Percentiles rank a stretch among this genome's conserved stretches.
Evolutionary conservation across 2,113 vertebrate species (phyloP).

Genomic region (Perca schrenkii): DNA sequence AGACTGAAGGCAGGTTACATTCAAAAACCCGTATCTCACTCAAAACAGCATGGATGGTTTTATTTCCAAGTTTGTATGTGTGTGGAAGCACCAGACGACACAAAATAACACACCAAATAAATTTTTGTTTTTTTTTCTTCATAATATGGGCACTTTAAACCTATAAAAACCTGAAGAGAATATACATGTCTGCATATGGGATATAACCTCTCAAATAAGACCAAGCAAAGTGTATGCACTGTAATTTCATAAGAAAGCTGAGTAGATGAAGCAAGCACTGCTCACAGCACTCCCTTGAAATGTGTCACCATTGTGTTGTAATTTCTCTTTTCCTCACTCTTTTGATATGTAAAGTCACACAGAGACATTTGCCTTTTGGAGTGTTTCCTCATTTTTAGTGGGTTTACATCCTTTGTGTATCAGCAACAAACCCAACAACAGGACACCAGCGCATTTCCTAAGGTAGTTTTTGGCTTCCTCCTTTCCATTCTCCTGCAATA

Average conservation of each 20-base stretch:
- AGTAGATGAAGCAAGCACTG: background rate
- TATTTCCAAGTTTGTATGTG: too few relatives aligned
- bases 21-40: too few relatives aligned
- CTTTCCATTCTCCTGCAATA: background rate
- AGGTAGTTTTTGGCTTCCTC: slow-evolving; percentile 52
- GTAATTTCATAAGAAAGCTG: background rate
- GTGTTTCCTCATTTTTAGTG: slow-evolving; percentile 31
- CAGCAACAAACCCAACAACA: slow-evolving; percentile 63
- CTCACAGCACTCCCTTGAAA: slow-evolving; percentile 6
- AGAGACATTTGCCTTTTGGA: slow-evolving; percentile 35
- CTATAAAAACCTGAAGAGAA: background rate
- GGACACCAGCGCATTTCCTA: slow-evolving; percentile 66
- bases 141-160: background rate
- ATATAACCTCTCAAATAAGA: background rate
- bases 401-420: slow-evolving; percentile 34
- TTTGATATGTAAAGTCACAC: background rate
- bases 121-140: too few relatives aligned
- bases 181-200: background rate
- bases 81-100: too few relatives aligned
- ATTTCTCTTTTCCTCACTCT: background rate
- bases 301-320: background rate
- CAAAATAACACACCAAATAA: too few relatives aligned
- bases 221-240: background rate
- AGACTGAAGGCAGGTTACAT: too few relatives aligned
- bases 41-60: too few relatives aligned